These are phyloP conservation scores for Hanleya hanleyi DNA, from an alignment of 2,888 invertebrate genomes.

Conservation along the genomic window DNA sequence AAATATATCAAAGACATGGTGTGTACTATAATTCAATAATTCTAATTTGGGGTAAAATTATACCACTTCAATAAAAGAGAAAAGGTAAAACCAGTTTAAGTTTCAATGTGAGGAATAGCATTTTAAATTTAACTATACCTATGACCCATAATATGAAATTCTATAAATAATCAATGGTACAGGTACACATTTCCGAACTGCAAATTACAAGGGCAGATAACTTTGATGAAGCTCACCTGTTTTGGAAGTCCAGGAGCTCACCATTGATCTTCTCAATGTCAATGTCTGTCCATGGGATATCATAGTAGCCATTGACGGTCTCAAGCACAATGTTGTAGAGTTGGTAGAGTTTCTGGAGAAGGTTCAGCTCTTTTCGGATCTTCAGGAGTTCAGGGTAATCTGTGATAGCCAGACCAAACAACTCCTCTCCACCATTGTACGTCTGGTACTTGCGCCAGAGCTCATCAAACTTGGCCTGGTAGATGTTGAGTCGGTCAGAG, in stretches of 20 bases:
- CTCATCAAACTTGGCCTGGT: conserved; percentile 89
- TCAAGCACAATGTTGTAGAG: conserved; percentile 97
- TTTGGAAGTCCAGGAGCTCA: conserved; percentile 97
- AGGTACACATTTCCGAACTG: too few species aligned
- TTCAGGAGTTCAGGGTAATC: conserved; percentile 95
- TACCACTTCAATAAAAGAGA: too few species aligned
- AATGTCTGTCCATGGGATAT: conserved; percentile 96
- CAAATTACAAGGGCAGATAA: too few species aligned
- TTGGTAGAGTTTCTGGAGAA: conserved; percentile 96
- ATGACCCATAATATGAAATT: too few species aligned
- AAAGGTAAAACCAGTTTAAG: too few species aligned
- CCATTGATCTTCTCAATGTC: conserved; percentile 98
- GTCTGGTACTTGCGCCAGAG: conserved; percentile 96
- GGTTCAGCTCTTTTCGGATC: conserved; percentile 92
- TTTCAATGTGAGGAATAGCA: too few species aligned
- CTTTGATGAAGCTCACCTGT: conserved; percentile 83
- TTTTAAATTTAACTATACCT: too few species aligned
- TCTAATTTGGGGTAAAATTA: too few species aligned
- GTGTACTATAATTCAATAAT: too few species aligned
- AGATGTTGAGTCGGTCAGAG: conserved; percentile 89
- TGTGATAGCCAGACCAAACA: conserved; percentile 92
- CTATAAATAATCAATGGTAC: too few species aligned
- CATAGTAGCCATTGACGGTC: conserved; percentile 95
- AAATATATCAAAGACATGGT: too few species aligned
- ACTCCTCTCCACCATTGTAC: conserved; percentile 95